Conservation (phyloP, 1,140 invertebrate genomes). For the Zaprionus gabonicus region DNA sequence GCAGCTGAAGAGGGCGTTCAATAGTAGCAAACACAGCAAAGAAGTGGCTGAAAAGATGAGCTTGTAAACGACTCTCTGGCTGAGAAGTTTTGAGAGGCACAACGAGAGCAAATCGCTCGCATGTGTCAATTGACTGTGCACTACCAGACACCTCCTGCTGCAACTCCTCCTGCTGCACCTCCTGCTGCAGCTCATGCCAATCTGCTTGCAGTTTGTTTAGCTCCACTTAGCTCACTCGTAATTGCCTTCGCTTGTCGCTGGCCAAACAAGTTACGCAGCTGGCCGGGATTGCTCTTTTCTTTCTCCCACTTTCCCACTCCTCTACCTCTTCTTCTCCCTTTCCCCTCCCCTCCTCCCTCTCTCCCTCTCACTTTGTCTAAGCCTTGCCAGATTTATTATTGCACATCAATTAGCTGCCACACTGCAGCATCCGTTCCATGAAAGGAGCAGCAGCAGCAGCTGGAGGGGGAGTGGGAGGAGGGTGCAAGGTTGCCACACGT, state of each 20-base stretch:
- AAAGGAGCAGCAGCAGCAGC: conserved; percentile 1
- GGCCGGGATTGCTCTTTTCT: background rate
- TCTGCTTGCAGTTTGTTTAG: conserved; percentile 27
- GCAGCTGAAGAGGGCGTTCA: too few species aligned
- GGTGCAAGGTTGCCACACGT: conserved; percentile 37
- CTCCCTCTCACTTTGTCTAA: background rate
- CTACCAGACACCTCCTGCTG: background rate
- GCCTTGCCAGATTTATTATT: conserved; percentile 62
- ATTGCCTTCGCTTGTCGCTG: conserved; percentile 38
- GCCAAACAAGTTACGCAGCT: conserved; percentile 11
- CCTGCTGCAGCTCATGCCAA: background rate
- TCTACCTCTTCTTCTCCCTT: background rate
- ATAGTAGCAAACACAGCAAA: too few species aligned
- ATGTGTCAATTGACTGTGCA: background rate
- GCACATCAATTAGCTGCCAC: conserved; percentile 72
- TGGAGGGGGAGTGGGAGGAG: background rate
- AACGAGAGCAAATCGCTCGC: background rate
- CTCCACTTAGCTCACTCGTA: conserved; percentile 22
- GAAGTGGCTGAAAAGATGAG: background rate
- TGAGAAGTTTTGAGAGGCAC: background rate
- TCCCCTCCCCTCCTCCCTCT: background rate
- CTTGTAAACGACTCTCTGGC: background rate
- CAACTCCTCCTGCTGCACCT: background rate
- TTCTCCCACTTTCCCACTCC: background rate
- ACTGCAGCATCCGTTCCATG: conserved; percentile 9